phyloP scores from a whole-genome alignment of 2,888 invertebrate species.

The Diarsia dahlii region DNA sequence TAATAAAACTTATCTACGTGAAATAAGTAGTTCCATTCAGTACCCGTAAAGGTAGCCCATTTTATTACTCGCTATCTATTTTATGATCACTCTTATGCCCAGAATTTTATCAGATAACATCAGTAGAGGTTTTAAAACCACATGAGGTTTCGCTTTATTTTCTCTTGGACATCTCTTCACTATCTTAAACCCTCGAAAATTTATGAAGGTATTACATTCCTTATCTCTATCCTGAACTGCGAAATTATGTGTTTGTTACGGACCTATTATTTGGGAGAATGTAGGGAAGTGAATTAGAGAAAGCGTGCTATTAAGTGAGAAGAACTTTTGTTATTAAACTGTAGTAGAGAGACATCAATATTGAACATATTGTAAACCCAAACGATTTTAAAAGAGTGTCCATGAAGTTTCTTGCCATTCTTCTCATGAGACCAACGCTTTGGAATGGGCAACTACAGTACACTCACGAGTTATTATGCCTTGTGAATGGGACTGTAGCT shows the following conservation, averaged over 20 bases:
- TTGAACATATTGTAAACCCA: too few relatives aligned
- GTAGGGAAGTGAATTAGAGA: conserved; percentile 11
- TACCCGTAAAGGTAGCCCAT: conserved; percentile 25
- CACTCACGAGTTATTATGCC: too few relatives aligned
- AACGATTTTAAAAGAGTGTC: too few relatives aligned
- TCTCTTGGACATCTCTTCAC: conserved; percentile 65
- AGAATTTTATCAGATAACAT: conserved; percentile 54
- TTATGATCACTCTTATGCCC: conserved; percentile 50
- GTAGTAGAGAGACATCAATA: neutral
- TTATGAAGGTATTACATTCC: conserved; percentile 70
- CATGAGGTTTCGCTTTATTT: conserved; percentile 67
- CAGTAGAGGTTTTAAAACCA: conserved; percentile 68
- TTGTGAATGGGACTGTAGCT: too few relatives aligned
- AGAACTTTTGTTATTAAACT: conserved; percentile 31
- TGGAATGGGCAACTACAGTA: too few relatives aligned
- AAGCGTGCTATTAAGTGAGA: conserved; percentile 17
- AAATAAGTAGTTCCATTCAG: conserved; percentile 21
- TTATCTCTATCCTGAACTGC: conserved; percentile 61
- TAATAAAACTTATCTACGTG: conserved; percentile 5
- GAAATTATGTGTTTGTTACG: conserved; percentile 57
- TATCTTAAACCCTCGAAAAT: conserved; percentile 69
- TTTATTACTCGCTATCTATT: conserved; percentile 54
- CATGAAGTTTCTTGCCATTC: too few relatives aligned
- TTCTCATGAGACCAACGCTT: too few relatives aligned
- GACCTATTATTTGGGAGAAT: conserved; percentile 44